These are phyloP conservation scores for Sarcoramphus papa DNA, from an alignment of 2,797 vertebrate genomes.

Conservation along the genomic window DNA sequence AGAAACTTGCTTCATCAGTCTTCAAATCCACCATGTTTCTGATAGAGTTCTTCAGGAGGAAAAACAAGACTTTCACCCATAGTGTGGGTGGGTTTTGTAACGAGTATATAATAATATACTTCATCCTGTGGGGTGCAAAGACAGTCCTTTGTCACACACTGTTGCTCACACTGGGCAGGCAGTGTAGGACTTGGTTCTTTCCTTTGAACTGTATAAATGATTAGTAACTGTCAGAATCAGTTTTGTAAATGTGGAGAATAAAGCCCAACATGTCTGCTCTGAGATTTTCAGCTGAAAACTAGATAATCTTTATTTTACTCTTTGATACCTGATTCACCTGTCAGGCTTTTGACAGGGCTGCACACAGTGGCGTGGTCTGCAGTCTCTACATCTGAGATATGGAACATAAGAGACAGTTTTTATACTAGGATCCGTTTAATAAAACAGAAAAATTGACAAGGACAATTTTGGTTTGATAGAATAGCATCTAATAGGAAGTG, in stretches of 20 bases:
- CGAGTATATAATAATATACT: background rate
- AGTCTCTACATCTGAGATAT: background rate
- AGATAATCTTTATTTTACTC: background rate
- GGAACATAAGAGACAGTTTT: background rate
- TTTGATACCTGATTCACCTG: background rate
- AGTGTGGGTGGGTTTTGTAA: background rate
- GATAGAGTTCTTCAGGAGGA: background rate
- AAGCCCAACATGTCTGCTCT: background rate
- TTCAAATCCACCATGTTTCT: background rate
- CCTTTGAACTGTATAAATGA: background rate
- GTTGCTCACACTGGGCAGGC: background rate
- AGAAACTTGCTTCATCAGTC: background rate
- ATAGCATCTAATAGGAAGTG: background rate
- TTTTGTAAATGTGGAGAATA: background rate
- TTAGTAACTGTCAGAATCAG: background rate
- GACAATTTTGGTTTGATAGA: background rate
- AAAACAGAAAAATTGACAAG: background rate
- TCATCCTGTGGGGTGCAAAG: background rate
- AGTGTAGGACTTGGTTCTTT: background rate
- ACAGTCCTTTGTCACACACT: background rate
- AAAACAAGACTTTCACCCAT: fast-evolving
- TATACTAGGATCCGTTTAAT: background rate
- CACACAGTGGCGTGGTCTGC: background rate
- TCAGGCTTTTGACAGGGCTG: background rate
- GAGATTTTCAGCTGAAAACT: background rate